phyloP scores from a whole-genome alignment of 2,888 invertebrate species.

The Apotomis capreana region DNA sequence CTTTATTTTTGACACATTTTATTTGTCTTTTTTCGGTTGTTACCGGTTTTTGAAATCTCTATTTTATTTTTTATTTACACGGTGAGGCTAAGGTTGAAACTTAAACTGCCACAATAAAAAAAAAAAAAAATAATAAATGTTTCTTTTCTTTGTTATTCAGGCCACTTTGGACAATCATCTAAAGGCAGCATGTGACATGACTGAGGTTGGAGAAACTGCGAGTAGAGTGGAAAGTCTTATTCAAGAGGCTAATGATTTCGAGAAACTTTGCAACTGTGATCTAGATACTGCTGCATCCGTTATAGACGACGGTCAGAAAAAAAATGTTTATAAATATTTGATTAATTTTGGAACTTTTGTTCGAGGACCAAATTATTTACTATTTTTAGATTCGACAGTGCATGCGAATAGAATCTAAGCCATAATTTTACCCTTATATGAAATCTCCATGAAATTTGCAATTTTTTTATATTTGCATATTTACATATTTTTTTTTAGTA shows the following conservation, averaged over 20 bases:
- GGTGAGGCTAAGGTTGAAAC: not conserved
- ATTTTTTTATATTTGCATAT: no score
- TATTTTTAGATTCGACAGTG: no score
- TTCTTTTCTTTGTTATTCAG: constrained; percentile 65
- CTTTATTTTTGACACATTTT: constrained; percentile 11
- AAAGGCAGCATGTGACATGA: constrained; percentile 91
- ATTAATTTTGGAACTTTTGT: not conserved
- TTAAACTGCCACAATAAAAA: constrained; percentile 8
- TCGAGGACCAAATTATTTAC: not conserved
- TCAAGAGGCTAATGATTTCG: constrained; percentile 90
- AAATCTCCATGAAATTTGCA: no score
- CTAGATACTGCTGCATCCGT: constrained; percentile 92
- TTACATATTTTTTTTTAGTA: no score
- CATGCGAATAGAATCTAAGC: no score
- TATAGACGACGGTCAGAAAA: constrained; percentile 84
- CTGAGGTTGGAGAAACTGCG: constrained; percentile 95
- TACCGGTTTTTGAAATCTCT: constrained; percentile 19
- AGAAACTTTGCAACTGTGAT: constrained; percentile 91
- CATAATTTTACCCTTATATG: no score
- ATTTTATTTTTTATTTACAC: not conserved
- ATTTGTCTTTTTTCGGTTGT: not conserved
- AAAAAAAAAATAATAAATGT: constrained; percentile 34
- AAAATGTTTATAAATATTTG: no score
- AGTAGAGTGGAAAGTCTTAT: constrained; percentile 90
- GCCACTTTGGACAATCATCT: constrained; percentile 90